Evolutionary conservation across 1,140 invertebrate genomes (phyloP).

Genomic region (Chironomus tepperi): DNA sequence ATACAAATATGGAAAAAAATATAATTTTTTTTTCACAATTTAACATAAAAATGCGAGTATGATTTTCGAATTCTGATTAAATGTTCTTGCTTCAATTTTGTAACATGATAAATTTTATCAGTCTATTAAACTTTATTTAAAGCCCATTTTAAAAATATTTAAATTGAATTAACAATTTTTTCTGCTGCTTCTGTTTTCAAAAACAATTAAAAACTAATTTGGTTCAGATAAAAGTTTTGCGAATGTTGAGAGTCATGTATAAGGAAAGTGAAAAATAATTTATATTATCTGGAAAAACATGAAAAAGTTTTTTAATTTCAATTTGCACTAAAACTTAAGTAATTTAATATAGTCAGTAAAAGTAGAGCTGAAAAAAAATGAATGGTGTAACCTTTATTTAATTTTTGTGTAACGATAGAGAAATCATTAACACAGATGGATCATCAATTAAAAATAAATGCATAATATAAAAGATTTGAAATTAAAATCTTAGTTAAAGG

Average conservation of each 20-base stretch:
- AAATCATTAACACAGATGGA: too few relatives aligned
- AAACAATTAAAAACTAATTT: constrained; percentile 15
- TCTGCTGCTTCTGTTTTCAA: background rate
- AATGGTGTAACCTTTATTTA: too few relatives aligned
- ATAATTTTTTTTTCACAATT: background rate
- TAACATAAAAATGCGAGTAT: background rate
- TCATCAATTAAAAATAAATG: too few relatives aligned
- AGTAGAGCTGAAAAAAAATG: too few relatives aligned
- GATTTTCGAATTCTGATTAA: background rate
- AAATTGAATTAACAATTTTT: background rate
- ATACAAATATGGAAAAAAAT: too few relatives aligned
- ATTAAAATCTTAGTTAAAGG: too few relatives aligned
- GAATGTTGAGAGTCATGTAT: background rate
- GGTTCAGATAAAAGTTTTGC: background rate
- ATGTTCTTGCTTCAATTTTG: background rate
- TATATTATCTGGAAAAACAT: background rate
- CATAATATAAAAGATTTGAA: too few relatives aligned
- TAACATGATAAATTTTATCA: background rate
- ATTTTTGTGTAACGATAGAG: too few relatives aligned
- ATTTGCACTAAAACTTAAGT: background rate
- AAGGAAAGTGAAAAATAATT: background rate
- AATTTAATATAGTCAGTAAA: too few relatives aligned
- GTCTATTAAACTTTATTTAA: background rate
- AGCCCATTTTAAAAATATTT: background rate
- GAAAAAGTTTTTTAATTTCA: background rate